Percentiles rank a stretch among this genome's conserved stretches.
These are phyloP conservation scores for Pseudomyrmex sp. DNA, from an alignment of 1,140 invertebrate genomes.

Conservation along the genomic window DNA sequence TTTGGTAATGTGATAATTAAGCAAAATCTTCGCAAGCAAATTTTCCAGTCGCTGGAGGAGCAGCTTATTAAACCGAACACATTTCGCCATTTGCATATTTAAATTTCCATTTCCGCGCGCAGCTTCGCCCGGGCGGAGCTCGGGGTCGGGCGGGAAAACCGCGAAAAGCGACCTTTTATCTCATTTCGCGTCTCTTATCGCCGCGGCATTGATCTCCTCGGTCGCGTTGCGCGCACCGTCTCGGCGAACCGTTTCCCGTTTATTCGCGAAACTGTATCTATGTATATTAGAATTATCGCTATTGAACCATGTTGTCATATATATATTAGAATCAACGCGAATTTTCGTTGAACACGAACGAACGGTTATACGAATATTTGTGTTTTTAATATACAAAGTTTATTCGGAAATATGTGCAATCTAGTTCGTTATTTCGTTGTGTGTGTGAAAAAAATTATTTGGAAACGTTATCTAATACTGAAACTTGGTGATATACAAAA, in stretches of 20 bases:
- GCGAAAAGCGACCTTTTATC: slow-evolving; percentile 48
- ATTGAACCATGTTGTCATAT: too few relatives aligned
- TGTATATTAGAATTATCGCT: too few relatives aligned
- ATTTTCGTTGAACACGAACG: too few relatives aligned
- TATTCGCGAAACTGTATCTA: slow-evolving; percentile 13
- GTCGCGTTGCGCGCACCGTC: background rate
- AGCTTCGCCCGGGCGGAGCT: slow-evolving; percentile 19
- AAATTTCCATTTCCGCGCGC: slow-evolving; percentile 67
- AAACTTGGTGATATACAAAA: too few relatives aligned
- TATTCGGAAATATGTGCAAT: too few relatives aligned
- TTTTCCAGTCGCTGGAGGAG: slow-evolving; percentile 63
- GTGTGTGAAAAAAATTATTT: too few relatives aligned
- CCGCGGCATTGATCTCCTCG: slow-evolving; percentile 16
- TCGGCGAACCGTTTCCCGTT: background rate
- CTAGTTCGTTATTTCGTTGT: too few relatives aligned
- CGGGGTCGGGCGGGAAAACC: slow-evolving; percentile 10
- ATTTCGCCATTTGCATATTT: slow-evolving; percentile 73
- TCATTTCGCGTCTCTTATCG: slow-evolving; percentile 43
- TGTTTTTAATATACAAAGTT: too few relatives aligned
- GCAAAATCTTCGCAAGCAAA: slow-evolving; percentile 46
- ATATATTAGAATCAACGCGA: too few relatives aligned
- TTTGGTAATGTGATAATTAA: slow-evolving; percentile 56
- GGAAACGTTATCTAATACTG: too few relatives aligned
- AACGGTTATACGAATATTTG: too few relatives aligned
- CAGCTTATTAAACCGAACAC: slow-evolving; percentile 74